Conservation (phyloP, 2,113 vertebrate genomes). For the Seriola aureovittata region DNA sequence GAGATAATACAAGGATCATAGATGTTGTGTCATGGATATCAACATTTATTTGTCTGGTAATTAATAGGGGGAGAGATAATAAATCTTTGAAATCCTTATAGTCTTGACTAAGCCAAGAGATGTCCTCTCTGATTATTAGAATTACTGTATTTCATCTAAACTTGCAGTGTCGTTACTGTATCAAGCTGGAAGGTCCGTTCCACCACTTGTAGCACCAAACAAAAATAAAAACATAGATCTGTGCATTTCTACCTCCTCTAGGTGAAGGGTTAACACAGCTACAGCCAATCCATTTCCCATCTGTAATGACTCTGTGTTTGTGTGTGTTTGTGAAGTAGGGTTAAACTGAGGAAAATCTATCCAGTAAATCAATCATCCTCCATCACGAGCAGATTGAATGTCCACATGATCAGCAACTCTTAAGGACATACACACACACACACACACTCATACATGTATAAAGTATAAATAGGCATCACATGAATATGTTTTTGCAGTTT, state of each 20-base stretch:
- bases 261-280: constrained; percentile 38
- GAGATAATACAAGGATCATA: no score
- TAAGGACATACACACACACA: constrained; percentile 14
- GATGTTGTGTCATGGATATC: no score
- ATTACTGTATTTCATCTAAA: neutral
- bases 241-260: neutral
- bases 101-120: neutral
- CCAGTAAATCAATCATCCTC: constrained; percentile 54
- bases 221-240: neutral
- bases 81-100: neutral
- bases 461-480: no score
- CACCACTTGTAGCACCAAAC: neutral
- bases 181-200: neutral
- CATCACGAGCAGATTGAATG: constrained; percentile 54
- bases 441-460: neutral
- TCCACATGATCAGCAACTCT: constrained; percentile 43
- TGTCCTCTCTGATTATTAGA: neutral
- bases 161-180: neutral
- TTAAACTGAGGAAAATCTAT: constrained; percentile 47
- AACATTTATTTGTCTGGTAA: no score
- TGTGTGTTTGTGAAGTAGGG: neutral
- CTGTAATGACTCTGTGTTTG: constrained; percentile 5
- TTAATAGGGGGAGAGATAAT: no score
- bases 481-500: neutral
- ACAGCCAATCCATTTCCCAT: constrained; percentile 42